Evolutionary conservation across 1,140 invertebrate genomes (phyloP).

Genomic region (Drosophila gunungcola): DNA sequence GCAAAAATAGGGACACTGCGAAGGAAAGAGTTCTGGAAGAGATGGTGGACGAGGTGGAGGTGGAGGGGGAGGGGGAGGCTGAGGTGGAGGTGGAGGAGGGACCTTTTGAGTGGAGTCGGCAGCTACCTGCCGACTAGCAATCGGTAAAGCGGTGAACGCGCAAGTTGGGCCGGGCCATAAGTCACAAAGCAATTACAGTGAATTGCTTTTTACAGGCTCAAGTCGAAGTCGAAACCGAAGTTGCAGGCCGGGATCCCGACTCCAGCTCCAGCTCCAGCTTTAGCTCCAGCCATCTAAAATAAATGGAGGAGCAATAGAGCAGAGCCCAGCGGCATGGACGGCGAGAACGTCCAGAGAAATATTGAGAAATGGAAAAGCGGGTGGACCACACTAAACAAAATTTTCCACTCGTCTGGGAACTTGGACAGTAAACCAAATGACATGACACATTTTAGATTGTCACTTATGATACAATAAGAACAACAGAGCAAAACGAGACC

Average conservation of each 20-base stretch:
- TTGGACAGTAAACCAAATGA: neutral
- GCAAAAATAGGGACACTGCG: conserved; percentile 5
- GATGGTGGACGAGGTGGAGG: neutral
- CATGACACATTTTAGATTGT: neutral
- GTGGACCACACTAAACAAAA: conserved; percentile 6
- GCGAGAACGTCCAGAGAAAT: conserved; percentile 36
- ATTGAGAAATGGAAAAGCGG: conserved; percentile 15
- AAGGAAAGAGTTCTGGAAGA: neutral
- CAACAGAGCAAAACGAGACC: too few species aligned
- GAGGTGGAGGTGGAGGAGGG: conserved; percentile 10
- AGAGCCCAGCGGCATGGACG: conserved; percentile 66
- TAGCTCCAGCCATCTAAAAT: conserved; percentile 50
- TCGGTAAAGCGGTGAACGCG: conserved; percentile 54
- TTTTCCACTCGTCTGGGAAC: neutral
- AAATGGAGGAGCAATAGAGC: conserved; percentile 62
- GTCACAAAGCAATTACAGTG: conserved; percentile 84
- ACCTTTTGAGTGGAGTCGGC: conserved; percentile 34
- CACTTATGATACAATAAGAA: too few species aligned
- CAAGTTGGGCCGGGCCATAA: conserved; percentile 80
- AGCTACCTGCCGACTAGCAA: conserved; percentile 68
- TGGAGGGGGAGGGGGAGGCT: neutral
- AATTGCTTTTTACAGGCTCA: conserved; percentile 74
- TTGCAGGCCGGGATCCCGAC: conserved; percentile 9
- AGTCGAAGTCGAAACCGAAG: conserved; percentile 4
- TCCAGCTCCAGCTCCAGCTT: conserved; percentile 14